Conservation (phyloP, 2,888 invertebrate genomes). For the Nemoura dubitans region DNA sequence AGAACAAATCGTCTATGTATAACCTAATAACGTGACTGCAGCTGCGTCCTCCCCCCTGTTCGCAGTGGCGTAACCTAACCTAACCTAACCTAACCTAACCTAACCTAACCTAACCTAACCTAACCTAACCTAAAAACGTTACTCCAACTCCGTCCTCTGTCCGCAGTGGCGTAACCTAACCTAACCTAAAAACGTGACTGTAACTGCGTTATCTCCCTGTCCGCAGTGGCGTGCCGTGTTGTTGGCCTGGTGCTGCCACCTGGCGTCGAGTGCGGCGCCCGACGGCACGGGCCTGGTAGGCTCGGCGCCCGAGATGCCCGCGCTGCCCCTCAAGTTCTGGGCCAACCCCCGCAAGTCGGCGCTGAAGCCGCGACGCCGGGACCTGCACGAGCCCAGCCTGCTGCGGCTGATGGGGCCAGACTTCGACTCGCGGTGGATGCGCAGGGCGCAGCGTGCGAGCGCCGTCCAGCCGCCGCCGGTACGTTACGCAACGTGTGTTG, state of each 20-base stretch:
- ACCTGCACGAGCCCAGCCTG: conserved; percentile 49
- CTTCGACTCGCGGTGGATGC: conserved; percentile 53
- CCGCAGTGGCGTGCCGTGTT: not conserved
- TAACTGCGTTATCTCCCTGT: too few species aligned
- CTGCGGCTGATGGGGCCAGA: conserved; percentile 51
- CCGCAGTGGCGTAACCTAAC: too few species aligned
- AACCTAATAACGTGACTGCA: too few species aligned
- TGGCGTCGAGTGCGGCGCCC: conserved; percentile 38
- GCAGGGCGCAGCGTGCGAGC: conserved; percentile 36
- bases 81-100: too few species aligned
- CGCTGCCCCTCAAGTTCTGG: conserved; percentile 55
- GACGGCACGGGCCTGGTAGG: conserved; percentile 53
- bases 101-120: too few species aligned
- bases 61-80: too few species aligned
- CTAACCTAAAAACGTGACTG: too few species aligned
- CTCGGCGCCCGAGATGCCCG: conserved; percentile 47
- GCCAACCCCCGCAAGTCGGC: conserved; percentile 54
- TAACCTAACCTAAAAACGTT: too few species aligned
- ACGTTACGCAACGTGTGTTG: not conserved
- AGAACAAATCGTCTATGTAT: too few species aligned
- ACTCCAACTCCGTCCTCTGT: too few species aligned
- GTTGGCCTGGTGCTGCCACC: conserved; percentile 1
- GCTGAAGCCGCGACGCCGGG: conserved; percentile 50
- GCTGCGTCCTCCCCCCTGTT: too few species aligned
- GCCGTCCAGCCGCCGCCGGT: conserved; percentile 18